A percentile compares a stretch with the other conserved stretches of the same genome.
These are phyloP conservation scores for Okapia johnstoni DNA, from an alignment of 2,113 vertebrate species.

Conservation along the genomic window DNA sequence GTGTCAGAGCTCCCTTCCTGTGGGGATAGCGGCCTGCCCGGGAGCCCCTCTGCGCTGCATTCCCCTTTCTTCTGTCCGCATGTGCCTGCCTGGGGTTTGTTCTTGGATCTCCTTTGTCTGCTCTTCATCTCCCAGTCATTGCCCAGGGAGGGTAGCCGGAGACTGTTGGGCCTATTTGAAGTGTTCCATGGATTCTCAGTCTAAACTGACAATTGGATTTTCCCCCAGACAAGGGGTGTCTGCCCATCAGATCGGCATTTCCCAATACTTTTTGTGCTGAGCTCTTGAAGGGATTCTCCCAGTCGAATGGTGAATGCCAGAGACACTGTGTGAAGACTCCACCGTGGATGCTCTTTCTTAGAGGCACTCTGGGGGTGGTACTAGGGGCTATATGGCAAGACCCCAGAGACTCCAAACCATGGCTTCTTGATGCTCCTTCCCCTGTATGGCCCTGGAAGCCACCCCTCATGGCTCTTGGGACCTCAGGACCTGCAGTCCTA, in stretches of 20 bases:
- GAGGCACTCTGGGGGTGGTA: background rate
- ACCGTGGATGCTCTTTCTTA: background rate
- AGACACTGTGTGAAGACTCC: slow-evolving; percentile 39
- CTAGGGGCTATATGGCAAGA: background rate
- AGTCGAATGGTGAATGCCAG: too few species aligned
- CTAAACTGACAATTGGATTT: background rate
- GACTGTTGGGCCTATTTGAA: too few species aligned
- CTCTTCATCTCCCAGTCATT: too few species aligned
- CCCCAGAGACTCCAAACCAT: accelerated
- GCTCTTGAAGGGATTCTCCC: background rate
- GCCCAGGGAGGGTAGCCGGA: too few species aligned
- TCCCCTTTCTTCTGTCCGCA: background rate
- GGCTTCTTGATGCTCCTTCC: background rate
- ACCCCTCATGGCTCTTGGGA: background rate
- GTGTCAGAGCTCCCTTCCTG: background rate
- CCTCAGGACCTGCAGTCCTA: background rate
- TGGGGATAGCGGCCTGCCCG: accelerated
- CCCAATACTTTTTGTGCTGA: too few species aligned
- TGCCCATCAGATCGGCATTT: background rate
- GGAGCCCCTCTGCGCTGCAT: too few species aligned
- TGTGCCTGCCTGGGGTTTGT: too few species aligned
- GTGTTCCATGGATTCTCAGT: too few species aligned
- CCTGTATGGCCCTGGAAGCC: background rate
- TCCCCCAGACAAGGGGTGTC: background rate
- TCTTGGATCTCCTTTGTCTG: background rate